Evolutionary conservation across 2,113 vertebrate species (phyloP), one percentile per base, ranked within the genome.

Genomic region (Eulacestoma nigropectus): DNA sequence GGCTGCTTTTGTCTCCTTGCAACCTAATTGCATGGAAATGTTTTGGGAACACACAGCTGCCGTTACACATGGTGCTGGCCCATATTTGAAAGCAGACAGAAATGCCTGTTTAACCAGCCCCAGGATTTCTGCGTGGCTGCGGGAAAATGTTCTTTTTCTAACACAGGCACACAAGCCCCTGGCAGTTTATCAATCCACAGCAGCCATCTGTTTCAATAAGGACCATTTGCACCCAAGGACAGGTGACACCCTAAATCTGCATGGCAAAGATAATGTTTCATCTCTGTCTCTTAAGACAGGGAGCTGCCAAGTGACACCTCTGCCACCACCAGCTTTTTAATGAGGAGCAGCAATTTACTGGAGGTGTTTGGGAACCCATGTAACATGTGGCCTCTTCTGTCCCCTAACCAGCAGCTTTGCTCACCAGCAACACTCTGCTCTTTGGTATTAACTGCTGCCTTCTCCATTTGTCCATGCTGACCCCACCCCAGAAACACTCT

Each of bases 31-130:
- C 85, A 85, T 6, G 70, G 93, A 89, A 96, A 67, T 92, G 69
- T 94, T 96, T 94, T 90, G 81, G 64, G 96, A 91, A 89, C 72
- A 94, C 84, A 93, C 84, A 96, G 84, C 91, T 96, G 91, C 85
- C 16, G 1, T 73, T 81, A 18, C 80, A 82, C 67, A 88, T 89
- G 79, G 85, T 37, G 2, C 50, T 64, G 60, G 84, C 68, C 79
- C 30, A 1, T 68, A 49, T 86, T 83, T 83, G 77, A 75, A 94
- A 96, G 94, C 90, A 89, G 62, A 46, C 25, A 91, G 73, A 90
- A 63, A 72, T 14, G 83, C 33, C 44, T 90, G 22, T 92, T 92
- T 93, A 92, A 60, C 27, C 76, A 93, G 1, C 27, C 87, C 33
- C 52, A 29, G 63, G 49, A 62, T 60, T 75, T 82, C 80, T 46